These are phyloP conservation scores for Anas georgica DNA, from an alignment of 2,797 vertebrate genomes.

Conservation along the genomic window DNA sequence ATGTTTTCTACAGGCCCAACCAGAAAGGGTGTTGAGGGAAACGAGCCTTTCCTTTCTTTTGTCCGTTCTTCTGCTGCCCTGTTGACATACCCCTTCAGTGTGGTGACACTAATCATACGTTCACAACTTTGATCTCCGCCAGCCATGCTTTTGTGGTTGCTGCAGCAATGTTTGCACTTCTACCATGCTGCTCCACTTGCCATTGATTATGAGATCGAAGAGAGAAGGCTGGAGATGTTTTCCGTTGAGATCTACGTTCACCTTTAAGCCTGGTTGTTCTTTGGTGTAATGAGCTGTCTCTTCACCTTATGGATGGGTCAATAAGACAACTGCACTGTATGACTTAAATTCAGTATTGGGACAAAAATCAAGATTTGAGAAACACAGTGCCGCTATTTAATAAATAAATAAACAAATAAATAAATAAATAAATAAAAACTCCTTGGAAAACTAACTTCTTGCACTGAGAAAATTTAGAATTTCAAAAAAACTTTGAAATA, in stretches of 20 bases:
- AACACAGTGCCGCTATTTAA: not conserved
- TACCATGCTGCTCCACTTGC: not conserved
- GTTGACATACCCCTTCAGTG: not conserved
- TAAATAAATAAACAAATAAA: not conserved
- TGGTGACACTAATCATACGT: not conserved
- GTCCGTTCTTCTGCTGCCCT: not conserved
- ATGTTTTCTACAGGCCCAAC: not conserved
- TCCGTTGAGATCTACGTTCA: not conserved
- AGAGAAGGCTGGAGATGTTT: not conserved
- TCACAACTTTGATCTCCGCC: not conserved
- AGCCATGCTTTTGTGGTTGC: accelerated
- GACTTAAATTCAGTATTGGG: not conserved
- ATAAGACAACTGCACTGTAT: not conserved
- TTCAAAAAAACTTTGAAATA: not conserved
- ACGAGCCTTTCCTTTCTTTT: not conserved
- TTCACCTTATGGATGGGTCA: not conserved
- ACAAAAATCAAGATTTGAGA: not conserved
- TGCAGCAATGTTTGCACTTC: not conserved
- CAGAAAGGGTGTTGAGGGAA: not conserved
- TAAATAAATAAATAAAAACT: not conserved
- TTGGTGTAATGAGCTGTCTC: not conserved
- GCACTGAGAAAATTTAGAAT: not conserved
- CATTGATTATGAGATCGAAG: not conserved
- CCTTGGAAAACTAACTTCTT: not conserved
- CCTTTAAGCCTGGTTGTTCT: not conserved